Conservation (phyloP, 2,888 invertebrate species). For the Cordylochernes scorpioides region DNA sequence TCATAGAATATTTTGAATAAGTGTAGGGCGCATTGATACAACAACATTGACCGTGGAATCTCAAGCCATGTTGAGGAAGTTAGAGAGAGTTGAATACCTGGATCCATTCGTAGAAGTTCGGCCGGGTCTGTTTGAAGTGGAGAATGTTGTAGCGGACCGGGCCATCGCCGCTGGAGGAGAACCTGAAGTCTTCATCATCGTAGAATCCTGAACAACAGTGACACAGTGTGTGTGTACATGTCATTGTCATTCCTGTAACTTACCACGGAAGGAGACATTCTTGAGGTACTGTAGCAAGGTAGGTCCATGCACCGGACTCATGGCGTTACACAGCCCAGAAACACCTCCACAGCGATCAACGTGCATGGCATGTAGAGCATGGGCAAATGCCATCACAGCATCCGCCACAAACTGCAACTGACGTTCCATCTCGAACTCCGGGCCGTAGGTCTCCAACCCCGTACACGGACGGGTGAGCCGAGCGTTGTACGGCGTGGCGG, state of each 20-base stretch:
- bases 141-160: conserved; percentile 84
- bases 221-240: background rate
- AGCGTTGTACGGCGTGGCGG: conserved; percentile 60
- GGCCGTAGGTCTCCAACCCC: conserved; percentile 37
- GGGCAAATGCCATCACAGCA: conserved; percentile 78
- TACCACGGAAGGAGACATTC: conserved; percentile 64
- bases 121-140: conserved; percentile 58
- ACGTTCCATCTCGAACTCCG: conserved; percentile 49
- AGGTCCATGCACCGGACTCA: conserved; percentile 67
- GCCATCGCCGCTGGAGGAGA: conserved; percentile 39
- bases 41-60: no score
- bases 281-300: conserved; percentile 53
- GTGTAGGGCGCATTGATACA: no score
- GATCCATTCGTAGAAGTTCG: conserved; percentile 51
- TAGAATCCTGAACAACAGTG: background rate
- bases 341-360: conserved; percentile 42
- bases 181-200: background rate
- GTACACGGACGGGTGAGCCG: conserved; percentile 42
- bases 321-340: conserved; percentile 45
- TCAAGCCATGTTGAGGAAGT: no score
- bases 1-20: no score
- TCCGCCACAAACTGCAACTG: conserved; percentile 89
- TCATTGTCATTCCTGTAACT: conserved; percentile 13
- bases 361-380: conserved; percentile 62
- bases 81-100: no score